Base-by-base conservation (phyloP, 1,140 invertebrate genomes). In the Achroia grisella region DNA sequence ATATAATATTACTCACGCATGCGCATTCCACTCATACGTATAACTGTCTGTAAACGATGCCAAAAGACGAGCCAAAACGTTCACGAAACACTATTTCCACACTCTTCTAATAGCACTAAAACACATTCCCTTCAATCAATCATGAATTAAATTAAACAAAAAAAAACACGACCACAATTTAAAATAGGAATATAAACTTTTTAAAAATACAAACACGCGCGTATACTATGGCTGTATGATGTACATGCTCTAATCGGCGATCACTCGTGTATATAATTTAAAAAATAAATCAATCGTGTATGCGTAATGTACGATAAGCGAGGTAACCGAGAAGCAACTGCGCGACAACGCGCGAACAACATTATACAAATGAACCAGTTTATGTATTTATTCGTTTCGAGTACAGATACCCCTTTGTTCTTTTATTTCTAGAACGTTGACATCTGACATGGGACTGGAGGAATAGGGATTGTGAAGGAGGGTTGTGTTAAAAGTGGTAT, bases 401-500 rank as follows among this genome's bases (percentile, higher is more conserved):
- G 52, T 64, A 44, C 41, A 44, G 45, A 49, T 33, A 45, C 32
- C 47, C 32, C 68, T 72, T 72, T 75, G 70, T 71, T 69, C 61
- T 58, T 65, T 66, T 56, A 62, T 64, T 60, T 63, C 45, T 62
- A 52, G 63, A 64, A 39, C 63, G 55, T 63, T 76, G 70, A 73
- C 68, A 61, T 73, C 52, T 71, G 64, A 76, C 67, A 66, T 44
- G 45, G 17, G 37, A 9, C 17, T 23, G 17, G 17, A 23, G 17
- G 2, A 27, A 1, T 5, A 37, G n/a, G 29, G 10, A 34, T 10
- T 12, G n/a, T 4, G 1, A 5, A 40, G 1, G 10, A 10, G 29
- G 8, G 12, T 40, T 40, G 10, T 29, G 5, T 29, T 29, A n/a
- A n/a, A n/a, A n/a, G n/a, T n/a, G n/a, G n/a, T n/a, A n/a, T n/a